phyloP scores from a whole-genome alignment of 2,797 vertebrate genomes.

The Amblyopsis hoosieri region DNA sequence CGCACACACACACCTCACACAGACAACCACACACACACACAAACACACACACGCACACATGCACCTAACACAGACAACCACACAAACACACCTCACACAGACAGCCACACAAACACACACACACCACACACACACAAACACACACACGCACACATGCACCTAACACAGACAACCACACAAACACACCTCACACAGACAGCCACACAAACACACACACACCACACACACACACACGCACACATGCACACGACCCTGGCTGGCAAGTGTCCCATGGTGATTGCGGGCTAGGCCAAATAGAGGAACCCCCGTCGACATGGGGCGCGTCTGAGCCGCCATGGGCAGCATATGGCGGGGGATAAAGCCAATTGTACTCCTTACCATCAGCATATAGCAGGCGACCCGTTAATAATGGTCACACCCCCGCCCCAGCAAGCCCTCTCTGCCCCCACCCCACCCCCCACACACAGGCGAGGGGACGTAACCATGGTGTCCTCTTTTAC shows the following conservation, averaged over 20 bases:
- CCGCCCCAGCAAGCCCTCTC: constrained; percentile 65
- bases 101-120: neutral
- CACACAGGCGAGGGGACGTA: constrained; percentile 64
- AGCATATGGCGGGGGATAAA: constrained; percentile 84
- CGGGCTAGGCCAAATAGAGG: constrained; percentile 79
- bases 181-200: neutral
- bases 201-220: too few species aligned
- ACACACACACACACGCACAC: constrained; percentile 32
- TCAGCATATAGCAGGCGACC: constrained; percentile 78
- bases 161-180: neutral
- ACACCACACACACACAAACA: neutral
- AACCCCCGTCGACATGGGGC: constrained; percentile 76
- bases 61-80: constrained; percentile 17
- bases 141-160: too few species aligned
- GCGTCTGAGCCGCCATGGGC: constrained; percentile 78
- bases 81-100: constrained; percentile 12
- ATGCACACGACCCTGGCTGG: constrained; percentile 72
- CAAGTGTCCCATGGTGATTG: constrained; percentile 80
- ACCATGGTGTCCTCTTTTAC: constrained; percentile 72
- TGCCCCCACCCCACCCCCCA: constrained; percentile 21
- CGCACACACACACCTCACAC: neutral
- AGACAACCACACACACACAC: too few species aligned
- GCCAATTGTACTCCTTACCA: constrained; percentile 84
- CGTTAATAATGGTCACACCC: constrained; percentile 86
- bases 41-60: constrained; percentile 33